A percentile compares a stretch with the other conserved stretches of the same genome.
Evolutionary conservation across 1,140 invertebrate species (phyloP).

Genomic region (Drosophila ananassae): DNA sequence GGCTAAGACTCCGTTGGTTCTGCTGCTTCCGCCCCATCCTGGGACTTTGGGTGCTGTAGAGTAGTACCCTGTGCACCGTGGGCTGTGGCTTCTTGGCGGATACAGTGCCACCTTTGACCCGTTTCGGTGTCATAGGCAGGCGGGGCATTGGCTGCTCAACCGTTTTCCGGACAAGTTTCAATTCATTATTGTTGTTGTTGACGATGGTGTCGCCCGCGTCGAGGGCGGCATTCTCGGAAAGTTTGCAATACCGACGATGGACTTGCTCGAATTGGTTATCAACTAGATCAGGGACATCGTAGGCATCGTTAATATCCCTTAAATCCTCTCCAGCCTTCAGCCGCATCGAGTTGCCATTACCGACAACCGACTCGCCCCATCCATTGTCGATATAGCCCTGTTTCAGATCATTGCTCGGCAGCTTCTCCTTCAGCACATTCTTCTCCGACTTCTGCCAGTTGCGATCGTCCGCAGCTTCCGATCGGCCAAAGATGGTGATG

Average conservation of each 20-base stretch:
- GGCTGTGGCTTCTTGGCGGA: slow-evolving; percentile 59
- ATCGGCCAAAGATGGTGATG: slow-evolving; percentile 4
- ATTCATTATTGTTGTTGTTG: slow-evolving; percentile 47
- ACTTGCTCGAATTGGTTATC: slow-evolving; percentile 44
- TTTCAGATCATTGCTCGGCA: slow-evolving; percentile 53
- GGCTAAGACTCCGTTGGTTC: slow-evolving; percentile 40
- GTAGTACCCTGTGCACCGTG: slow-evolving; percentile 67
- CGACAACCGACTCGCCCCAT: slow-evolving; percentile 5
- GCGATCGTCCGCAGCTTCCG: slow-evolving; percentile 34
- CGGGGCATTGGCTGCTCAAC: slow-evolving; percentile 25
- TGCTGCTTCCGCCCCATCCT: slow-evolving; percentile 65
- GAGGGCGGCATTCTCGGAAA: slow-evolving; percentile 21
- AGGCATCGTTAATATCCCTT: slow-evolving; percentile 37
- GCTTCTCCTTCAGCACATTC: slow-evolving; percentile 55
- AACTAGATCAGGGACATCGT: slow-evolving; percentile 26
- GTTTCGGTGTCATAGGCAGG: slow-evolving; percentile 55
- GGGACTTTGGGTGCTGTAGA: slow-evolving; percentile 76
- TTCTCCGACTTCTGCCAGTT: slow-evolving; percentile 49
- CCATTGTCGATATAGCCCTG: slow-evolving; percentile 41
- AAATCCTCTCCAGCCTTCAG: slow-evolving; percentile 22
- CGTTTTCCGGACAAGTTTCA: slow-evolving; percentile 13
- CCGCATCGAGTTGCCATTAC: not conserved
- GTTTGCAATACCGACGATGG: slow-evolving; percentile 48
- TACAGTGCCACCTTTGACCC: slow-evolving; percentile 40
- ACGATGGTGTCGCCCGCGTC: slow-evolving; percentile 34